A percentile compares a stretch with the other conserved stretches of the same genome.
These are phyloP conservation scores for Aelia acuminata DNA, from an alignment of 2,888 invertebrate genomes.

Conservation along the genomic window DNA sequence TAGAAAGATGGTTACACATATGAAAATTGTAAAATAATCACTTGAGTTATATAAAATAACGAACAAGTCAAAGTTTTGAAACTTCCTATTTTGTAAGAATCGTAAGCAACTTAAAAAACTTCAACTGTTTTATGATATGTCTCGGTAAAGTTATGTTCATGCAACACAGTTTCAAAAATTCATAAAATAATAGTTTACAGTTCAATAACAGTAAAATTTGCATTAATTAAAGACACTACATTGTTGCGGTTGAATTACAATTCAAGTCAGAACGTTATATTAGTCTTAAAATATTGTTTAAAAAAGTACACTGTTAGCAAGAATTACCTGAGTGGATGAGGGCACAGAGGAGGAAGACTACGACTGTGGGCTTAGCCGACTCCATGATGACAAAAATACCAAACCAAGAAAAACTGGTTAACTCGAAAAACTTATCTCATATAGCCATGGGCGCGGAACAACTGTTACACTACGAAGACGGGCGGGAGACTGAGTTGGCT, in stretches of 20 bases:
- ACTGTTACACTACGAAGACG: background rate
- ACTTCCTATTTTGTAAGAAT: no score
- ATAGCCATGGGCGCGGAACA: background rate
- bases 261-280: background rate
- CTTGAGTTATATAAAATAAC: no score
- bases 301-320: background rate
- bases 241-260: background rate
- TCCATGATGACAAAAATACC: background rate
- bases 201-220: background rate
- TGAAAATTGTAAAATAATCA: no score
- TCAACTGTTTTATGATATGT: no score
- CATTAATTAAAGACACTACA: background rate
- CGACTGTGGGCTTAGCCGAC: background rate
- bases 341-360: slow-evolving; percentile 25
- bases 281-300: background rate
- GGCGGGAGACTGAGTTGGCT: slow-evolving; percentile 46
- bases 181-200: no score
- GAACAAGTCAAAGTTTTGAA: no score
- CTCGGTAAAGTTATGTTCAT: no score
- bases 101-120: no score
- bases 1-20: no score
- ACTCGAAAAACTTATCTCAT: background rate
- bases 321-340: slow-evolving; percentile 4
- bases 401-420: background rate
- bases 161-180: no score